phyloP scores from a whole-genome alignment of 2,113 vertebrate species.

The Cryptomyrus ogoouensis region DNA sequence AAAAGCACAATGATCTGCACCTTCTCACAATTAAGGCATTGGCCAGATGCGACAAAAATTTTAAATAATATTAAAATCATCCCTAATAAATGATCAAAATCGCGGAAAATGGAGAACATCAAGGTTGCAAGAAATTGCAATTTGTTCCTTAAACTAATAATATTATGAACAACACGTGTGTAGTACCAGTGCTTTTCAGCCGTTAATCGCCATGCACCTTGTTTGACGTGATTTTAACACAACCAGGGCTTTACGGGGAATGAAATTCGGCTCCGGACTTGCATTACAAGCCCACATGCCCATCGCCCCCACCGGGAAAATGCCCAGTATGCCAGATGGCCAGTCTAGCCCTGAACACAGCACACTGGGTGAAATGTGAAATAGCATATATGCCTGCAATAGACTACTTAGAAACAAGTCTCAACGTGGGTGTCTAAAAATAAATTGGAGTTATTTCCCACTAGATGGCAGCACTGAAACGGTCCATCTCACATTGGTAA shows the following conservation, averaged over 20 bases:
- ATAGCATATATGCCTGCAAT: neutral
- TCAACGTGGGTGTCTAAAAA: neutral
- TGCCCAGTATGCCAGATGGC: neutral
- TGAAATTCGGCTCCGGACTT: neutral
- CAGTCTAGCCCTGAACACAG: neutral
- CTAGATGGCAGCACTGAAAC: constrained; percentile 4
- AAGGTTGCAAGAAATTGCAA: too few relatives aligned
- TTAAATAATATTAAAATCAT: too few relatives aligned
- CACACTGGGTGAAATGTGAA: neutral
- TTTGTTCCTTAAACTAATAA: neutral
- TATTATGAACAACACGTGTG: neutral
- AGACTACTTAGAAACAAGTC: neutral
- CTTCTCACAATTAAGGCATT: too few relatives aligned
- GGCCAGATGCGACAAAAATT: too few relatives aligned
- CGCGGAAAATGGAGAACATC: too few relatives aligned
- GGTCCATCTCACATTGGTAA: neutral
- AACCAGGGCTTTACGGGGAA: neutral
- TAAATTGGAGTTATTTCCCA: neutral
- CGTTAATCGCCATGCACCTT: neutral
- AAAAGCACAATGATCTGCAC: too few relatives aligned
- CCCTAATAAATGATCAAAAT: too few relatives aligned
- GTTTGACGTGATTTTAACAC: neutral
- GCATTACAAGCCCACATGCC: neutral
- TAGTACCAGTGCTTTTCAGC: neutral
- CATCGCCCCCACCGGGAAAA: neutral